A percentile compares a stretch with the other conserved stretches of the same genome.
Conservation (phyloP, 2,888 invertebrate species). For the Mycalesis mineus region DNA sequence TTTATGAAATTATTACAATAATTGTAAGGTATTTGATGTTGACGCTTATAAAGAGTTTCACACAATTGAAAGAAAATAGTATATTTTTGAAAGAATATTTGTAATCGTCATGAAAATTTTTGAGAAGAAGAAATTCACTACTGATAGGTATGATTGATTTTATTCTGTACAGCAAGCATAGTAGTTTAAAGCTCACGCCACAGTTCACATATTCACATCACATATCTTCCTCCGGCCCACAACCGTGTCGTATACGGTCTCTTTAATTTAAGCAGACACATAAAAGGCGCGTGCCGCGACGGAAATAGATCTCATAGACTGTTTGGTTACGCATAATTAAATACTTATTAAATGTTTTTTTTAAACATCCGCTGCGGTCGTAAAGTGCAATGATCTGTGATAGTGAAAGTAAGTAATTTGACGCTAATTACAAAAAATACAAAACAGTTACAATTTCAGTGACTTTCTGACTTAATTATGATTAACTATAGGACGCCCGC, state of each 20-base stretch:
- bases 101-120: too few species aligned
- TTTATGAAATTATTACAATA: too few species aligned
- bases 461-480: too few species aligned
- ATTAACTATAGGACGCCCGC: background rate
- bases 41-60: too few species aligned
- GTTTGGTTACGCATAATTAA: conserved; percentile 10
- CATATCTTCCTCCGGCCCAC: conserved; percentile 50
- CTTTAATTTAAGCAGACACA: conserved; percentile 26
- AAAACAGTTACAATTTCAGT: background rate
- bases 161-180: too few species aligned
- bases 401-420: background rate
- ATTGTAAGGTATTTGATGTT: too few species aligned
- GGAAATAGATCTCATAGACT: conserved; percentile 30
- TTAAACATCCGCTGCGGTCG: conserved; percentile 1
- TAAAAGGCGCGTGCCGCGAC: conserved; percentile 51
- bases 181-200: too few species aligned
- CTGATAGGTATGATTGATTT: too few species aligned
- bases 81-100: too few species aligned
- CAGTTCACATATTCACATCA: conserved; percentile 34
- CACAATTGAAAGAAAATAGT: too few species aligned
- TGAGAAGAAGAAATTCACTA: too few species aligned
- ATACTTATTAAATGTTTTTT: conserved; percentile 6
- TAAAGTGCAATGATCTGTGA: conserved; percentile 1
- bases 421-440: background rate
- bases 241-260: conserved; percentile 30